Base-by-base conservation (phyloP, 2,797 vertebrate species). In the Cirrhinus mrigala region DNA sequence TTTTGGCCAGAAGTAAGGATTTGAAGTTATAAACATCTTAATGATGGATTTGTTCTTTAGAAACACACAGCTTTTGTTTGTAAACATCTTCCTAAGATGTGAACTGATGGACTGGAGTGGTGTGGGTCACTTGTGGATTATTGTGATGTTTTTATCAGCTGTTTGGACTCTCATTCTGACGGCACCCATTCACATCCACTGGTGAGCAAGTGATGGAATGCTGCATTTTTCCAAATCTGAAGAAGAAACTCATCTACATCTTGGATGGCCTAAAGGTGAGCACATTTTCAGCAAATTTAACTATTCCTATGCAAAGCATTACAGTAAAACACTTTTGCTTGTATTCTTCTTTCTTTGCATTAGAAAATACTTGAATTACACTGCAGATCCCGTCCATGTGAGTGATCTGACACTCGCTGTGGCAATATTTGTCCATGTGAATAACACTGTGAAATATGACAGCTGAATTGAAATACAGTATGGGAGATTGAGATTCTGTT, bases 401-500 rank as follows among this genome's bases (percentile, higher is more conserved):
- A 78, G 29, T 6, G 16, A 22, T 78, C 58, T 62, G 56, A 79
- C 70, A 71, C 33, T 2, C 2, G 12, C 6, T 2, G 0, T 71
- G 52, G 44, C 4, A 4, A 64, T 50, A 37, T 75, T 56, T 74
- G 68, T 20, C 70, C 20, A 27, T 48, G 81, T 64, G 40, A 74
- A n/a, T 50, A 37, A 62, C 44, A 9, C 70, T 10, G 52, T 71
- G 81, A 29, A 82, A 74, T 48, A 50, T 7, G 15, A 27, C 54
- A 50, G 81, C 70, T 52, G 81, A 75, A 74, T 1, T 74, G 40
- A 82, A 60, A 70, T 60, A 48, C 9, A 29, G 81, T 27, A 73
- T 37, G 69, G 12, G 44, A 29, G 58, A 83, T 29, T 33, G 46
- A 75, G 71, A 46, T 40, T 74, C 54, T 18, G 44, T 73, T 74